Conservation (phyloP, 2,888 invertebrate species). For the Aspidiotus rigidus region DNA sequence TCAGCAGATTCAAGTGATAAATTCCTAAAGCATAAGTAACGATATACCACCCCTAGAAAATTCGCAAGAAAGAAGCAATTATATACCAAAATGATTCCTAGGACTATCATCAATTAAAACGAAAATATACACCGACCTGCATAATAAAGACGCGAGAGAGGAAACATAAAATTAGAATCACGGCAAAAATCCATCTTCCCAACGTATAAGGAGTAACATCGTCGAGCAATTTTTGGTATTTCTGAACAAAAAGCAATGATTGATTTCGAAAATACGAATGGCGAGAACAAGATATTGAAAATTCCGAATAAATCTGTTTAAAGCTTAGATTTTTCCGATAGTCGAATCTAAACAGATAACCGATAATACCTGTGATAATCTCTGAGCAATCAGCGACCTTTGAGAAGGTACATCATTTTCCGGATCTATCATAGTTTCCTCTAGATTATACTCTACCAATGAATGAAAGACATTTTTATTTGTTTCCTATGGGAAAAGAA, state of each 20-base stretch:
- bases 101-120: neutral
- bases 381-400: constrained; percentile 9
- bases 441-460: too few species aligned
- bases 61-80: constrained; percentile 7
- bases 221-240: constrained; percentile 77
- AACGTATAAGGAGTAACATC: constrained; percentile 73
- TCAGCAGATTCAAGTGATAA: constrained; percentile 97
- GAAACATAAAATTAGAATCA: constrained; percentile 61
- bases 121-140: constrained; percentile 53
- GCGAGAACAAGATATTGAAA: neutral
- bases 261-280: neutral
- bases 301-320: too few species aligned
- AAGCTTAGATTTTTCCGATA: too few species aligned
- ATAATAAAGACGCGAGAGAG: constrained; percentile 69
- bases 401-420: constrained; percentile 14
- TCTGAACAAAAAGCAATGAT: constrained; percentile 44
- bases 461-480: too few species aligned
- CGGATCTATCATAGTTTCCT: constrained; percentile 14
- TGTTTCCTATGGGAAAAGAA: too few species aligned
- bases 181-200: constrained; percentile 69
- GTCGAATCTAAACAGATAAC: too few species aligned
- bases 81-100: constrained; percentile 44
- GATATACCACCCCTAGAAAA: constrained; percentile 92
- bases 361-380: constrained; percentile 16
- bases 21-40: constrained; percentile 98